Evolutionary conservation across 2,888 invertebrate species (phyloP).

Genomic region (Sisyra terminalis): DNA sequence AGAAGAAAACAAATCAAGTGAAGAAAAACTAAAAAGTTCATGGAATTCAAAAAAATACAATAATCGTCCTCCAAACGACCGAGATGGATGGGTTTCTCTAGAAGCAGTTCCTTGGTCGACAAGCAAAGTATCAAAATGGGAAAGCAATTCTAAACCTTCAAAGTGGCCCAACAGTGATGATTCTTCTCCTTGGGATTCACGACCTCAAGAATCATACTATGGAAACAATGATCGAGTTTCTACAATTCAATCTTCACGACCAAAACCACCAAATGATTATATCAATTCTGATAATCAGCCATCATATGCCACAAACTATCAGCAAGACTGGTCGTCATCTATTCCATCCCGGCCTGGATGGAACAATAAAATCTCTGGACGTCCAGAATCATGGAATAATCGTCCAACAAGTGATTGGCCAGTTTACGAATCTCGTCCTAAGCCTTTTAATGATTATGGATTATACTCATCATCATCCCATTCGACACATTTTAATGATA

Average conservation of each 20-base stretch:
- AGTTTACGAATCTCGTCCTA: slow-evolving; percentile 3
- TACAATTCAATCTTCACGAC: no score
- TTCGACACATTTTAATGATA: no score
- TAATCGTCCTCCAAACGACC: slow-evolving; percentile 46
- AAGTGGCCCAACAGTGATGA: slow-evolving; percentile 51
- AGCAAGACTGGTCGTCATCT: slow-evolving; percentile 9
- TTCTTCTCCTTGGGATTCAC: slow-evolving; percentile 19
- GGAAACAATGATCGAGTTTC: not conserved
- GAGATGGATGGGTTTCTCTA: slow-evolving; percentile 60
- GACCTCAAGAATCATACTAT: not conserved
- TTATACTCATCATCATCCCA: no score
- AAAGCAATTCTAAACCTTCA: slow-evolving; percentile 40
- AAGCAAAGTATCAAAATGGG: slow-evolving; percentile 68
- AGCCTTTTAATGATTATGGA: no score
- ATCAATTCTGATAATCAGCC: not conserved
- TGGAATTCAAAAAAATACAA: slow-evolving; percentile 26
- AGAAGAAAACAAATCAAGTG: slow-evolving; percentile 5
- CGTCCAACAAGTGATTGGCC: slow-evolving; percentile 1
- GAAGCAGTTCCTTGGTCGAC: slow-evolving; percentile 67
- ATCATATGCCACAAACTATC: slow-evolving; percentile 3
- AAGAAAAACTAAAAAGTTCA: slow-evolving; percentile 6
- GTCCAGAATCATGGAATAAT: not conserved
- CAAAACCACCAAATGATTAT: not conserved
- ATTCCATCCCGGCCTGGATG: slow-evolving; percentile 1
- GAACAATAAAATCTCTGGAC: not conserved